These are phyloP conservation scores for Clusia tigrina DNA, from an alignment of 2,888 invertebrate genomes.

Conservation along the genomic window DNA sequence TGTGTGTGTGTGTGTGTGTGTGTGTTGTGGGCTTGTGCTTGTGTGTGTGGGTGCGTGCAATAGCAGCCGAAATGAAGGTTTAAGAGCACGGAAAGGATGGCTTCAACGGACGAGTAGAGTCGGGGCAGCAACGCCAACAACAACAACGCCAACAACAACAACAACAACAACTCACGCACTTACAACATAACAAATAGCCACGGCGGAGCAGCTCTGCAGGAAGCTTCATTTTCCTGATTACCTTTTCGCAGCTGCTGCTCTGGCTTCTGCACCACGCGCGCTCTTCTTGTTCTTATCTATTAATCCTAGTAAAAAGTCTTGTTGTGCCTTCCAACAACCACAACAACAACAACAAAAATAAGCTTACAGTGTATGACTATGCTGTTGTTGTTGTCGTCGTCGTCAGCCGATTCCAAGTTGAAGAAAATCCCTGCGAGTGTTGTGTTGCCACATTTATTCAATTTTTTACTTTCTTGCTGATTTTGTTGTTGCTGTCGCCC, in stretches of 20 bases:
- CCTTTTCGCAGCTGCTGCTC: conserved; percentile 41
- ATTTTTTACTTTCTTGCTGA: neutral
- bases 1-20: neutral
- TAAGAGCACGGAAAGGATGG: conserved; percentile 41
- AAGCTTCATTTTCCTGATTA: conserved; percentile 53
- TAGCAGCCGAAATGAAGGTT: conserved; percentile 36
- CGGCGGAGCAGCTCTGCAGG: no score
- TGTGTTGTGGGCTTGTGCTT: neutral
- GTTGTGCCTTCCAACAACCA: conserved; percentile 35
- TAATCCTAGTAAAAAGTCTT: conserved; percentile 57
- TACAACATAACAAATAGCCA: conserved; percentile 38
- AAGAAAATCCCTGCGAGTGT: neutral
- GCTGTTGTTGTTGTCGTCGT: neutral
- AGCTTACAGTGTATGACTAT: neutral
- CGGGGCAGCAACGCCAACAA: conserved; percentile 13
- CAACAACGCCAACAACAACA: neutral
- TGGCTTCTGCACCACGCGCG: conserved; percentile 14
- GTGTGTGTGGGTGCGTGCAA: neutral
- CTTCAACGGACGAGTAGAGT: conserved; percentile 26
- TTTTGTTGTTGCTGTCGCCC: neutral
- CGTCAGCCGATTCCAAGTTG: neutral
- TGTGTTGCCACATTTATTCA: conserved; percentile 15
- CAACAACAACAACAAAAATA: conserved; percentile 9
- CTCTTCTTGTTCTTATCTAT: conserved; percentile 52
- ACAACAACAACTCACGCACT: conserved; percentile 17